Conservation (phyloP, 2,113 vertebrate species). For the Pygoscelis adeliae region DNA sequence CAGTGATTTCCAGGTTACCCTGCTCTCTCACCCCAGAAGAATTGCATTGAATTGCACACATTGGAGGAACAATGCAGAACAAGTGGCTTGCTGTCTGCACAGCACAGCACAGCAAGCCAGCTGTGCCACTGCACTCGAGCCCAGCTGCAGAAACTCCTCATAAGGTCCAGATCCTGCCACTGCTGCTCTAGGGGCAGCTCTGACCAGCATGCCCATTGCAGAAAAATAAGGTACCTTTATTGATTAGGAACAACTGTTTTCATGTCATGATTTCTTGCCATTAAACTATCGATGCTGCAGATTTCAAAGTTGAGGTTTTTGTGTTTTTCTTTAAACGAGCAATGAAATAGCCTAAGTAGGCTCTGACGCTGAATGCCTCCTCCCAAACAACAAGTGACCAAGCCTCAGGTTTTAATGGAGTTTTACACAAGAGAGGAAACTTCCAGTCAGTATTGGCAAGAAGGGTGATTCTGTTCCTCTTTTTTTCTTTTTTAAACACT, state of each 20-base stretch:
- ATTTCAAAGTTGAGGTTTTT: neutral
- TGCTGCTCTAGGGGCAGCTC: neutral
- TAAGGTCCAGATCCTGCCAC: neutral
- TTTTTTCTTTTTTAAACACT: neutral
- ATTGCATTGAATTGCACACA: fast-evolving
- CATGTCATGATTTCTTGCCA: neutral
- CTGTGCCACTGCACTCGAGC: neutral
- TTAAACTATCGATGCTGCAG: neutral
- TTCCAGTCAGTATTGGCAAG: neutral
- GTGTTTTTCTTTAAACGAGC: neutral
- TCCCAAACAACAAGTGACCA: neutral
- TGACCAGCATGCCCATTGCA: neutral
- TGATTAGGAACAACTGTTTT: neutral
- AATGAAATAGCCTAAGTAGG: neutral
- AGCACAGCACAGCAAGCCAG: neutral
- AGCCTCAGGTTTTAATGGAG: neutral
- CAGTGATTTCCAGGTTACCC: neutral
- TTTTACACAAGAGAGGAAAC: neutral
- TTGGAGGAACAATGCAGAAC: neutral
- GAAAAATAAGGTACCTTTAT: neutral
- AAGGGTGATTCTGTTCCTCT: neutral
- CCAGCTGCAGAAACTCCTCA: neutral
- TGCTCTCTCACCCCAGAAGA: neutral
- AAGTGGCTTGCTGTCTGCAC: neutral
- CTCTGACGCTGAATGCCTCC: neutral